Percentiles rank a stretch among this genome's conserved stretches.
phyloP scores from a whole-genome alignment of 2,113 vertebrate genomes.

The Oreamnos americanus region DNA sequence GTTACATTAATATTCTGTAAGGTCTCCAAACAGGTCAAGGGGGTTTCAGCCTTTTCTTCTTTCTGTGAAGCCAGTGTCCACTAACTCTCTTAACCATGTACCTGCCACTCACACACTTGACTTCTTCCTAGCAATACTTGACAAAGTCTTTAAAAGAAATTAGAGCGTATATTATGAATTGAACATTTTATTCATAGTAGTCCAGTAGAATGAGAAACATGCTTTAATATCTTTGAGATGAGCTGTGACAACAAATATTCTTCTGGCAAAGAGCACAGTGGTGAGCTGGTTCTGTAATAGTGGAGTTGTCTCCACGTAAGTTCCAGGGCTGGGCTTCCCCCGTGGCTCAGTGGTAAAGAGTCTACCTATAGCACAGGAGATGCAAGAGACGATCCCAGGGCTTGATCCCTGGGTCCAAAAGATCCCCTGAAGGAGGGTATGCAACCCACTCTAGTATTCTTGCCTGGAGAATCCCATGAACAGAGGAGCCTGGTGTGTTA shows the following conservation, averaged over 20 bases:
- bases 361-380: neutral
- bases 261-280: neutral
- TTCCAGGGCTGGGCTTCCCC: neutral
- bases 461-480: neutral
- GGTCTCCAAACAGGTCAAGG: neutral
- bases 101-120: too few relatives aligned
- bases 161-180: neutral
- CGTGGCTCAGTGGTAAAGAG: neutral
- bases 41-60: neutral
- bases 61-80: neutral
- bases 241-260: neutral
- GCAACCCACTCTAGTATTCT: neutral
- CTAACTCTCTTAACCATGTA: neutral
- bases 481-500: neutral
- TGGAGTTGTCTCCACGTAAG: fast-evolving
- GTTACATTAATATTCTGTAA: constrained; percentile 23
- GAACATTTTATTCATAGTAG: neutral
- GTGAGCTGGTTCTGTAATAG: neutral
- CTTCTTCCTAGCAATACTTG: neutral
- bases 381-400: neutral
- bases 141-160: neutral
- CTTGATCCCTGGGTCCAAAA: neutral
- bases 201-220: neutral
- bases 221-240: neutral
- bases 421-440: neutral